Evolutionary conservation across 1,140 invertebrate species (phyloP).

Genomic region (Melitaea cinxia): DNA sequence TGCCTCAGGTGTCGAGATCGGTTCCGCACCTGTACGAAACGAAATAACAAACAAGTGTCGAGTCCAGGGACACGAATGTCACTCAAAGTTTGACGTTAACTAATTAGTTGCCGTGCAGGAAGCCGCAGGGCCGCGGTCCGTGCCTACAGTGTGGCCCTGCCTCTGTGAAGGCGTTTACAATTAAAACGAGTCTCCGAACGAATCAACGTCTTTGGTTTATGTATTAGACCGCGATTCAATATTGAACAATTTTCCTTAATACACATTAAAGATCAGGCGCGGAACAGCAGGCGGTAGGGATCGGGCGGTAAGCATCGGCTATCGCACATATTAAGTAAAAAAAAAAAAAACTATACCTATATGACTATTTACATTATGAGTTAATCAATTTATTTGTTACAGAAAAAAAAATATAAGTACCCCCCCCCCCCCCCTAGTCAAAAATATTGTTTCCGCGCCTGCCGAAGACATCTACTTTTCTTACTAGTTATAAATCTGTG

Average conservation of each 20-base stretch:
- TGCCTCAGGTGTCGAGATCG: constrained; percentile 48
- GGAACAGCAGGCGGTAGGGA: background rate
- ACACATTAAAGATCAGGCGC: background rate
- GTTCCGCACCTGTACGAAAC: background rate
- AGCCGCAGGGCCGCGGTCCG: constrained; percentile 21
- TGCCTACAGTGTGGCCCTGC: constrained; percentile 12
- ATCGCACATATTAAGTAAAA: too few relatives aligned
- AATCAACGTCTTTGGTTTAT: constrained; percentile 6
- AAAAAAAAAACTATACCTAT: too few relatives aligned
- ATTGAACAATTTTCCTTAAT: background rate
- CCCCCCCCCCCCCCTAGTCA: background rate
- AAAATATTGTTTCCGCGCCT: background rate
- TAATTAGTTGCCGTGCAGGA: constrained; percentile 29
- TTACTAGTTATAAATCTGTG: background rate
- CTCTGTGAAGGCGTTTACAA: background rate
- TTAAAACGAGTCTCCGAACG: background rate
- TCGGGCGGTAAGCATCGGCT: background rate
- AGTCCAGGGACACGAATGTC: too few relatives aligned
- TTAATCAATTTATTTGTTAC: too few relatives aligned
- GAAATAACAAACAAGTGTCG: background rate
- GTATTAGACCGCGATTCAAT: background rate
- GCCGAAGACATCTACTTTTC: background rate
- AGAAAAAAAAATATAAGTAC: background rate
- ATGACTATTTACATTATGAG: background rate
- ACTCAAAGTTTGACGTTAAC: background rate